phyloP scores from a whole-genome alignment of 2,888 invertebrate species.

The Belgica antarctica region DNA sequence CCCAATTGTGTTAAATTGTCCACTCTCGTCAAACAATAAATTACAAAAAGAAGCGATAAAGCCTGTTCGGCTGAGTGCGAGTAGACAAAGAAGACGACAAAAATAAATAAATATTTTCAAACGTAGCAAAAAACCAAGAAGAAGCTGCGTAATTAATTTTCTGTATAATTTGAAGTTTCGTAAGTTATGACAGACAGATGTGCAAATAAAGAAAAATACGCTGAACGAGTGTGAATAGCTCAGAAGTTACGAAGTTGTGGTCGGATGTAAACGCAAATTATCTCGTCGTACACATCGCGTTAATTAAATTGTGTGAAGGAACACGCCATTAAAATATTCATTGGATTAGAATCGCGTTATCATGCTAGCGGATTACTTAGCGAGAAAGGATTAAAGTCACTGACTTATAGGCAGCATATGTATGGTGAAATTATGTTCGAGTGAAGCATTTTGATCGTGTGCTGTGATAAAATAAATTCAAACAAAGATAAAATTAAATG shows the following conservation, averaged over 20 bases:
- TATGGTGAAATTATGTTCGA: not conserved
- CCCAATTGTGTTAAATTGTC: not conserved
- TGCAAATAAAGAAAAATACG: not conserved
- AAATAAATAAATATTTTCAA: too few species aligned
- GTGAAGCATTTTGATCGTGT: not conserved
- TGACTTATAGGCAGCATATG: not conserved
- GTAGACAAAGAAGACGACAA: not conserved
- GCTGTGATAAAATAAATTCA: not conserved
- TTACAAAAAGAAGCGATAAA: not conserved
- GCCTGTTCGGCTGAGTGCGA: not conserved
- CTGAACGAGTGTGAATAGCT: too few species aligned
- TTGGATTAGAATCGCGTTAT: slow-evolving; percentile 5
- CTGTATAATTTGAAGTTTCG: not conserved
- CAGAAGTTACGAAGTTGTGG: not conserved
- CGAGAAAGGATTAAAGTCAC: slow-evolving; percentile 2
- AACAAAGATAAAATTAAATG: not conserved
- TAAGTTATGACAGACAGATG: slow-evolving; percentile 4
- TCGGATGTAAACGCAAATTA: not conserved
- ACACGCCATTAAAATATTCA: not conserved
- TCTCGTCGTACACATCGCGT: not conserved
- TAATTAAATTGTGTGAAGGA: slow-evolving; percentile 1
- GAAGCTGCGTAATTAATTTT: slow-evolving; percentile 6
- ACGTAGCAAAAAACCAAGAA: not conserved
- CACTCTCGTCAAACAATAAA: not conserved
- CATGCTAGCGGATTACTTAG: not conserved